Percentiles rank a stretch among this genome's conserved stretches.
Conservation (phyloP, 1,140 invertebrate species). For the Drosophila setifemur region DNA sequence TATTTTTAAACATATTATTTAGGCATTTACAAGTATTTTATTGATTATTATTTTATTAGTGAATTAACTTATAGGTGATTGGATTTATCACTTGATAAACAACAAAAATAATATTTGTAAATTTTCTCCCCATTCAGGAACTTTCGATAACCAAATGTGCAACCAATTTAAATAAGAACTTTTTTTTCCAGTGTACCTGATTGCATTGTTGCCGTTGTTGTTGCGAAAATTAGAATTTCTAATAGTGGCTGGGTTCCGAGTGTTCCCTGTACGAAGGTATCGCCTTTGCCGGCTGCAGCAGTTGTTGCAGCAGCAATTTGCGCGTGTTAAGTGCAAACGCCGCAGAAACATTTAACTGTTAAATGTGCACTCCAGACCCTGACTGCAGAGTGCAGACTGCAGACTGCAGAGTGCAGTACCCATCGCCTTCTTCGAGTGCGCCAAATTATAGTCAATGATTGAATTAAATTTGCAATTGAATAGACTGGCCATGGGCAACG, state of each 20-base stretch:
- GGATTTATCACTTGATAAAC: too few relatives aligned
- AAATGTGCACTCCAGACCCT: slow-evolving; percentile 36
- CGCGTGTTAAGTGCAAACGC: slow-evolving; percentile 77
- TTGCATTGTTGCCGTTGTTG: slow-evolving; percentile 46
- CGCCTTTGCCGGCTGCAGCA: slow-evolving; percentile 10
- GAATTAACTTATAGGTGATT: too few relatives aligned
- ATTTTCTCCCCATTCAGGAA: too few relatives aligned
- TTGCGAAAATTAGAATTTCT: slow-evolving; percentile 73
- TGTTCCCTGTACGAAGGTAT: too few relatives aligned
- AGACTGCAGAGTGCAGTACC: slow-evolving; percentile 8
- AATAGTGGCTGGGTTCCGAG: slow-evolving; percentile 62
- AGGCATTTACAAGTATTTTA: too few relatives aligned
- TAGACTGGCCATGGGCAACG: slow-evolving; percentile 42
- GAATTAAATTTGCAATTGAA: slow-evolving; percentile 81
- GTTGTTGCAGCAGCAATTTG: slow-evolving; percentile 72
- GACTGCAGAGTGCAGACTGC: background rate
- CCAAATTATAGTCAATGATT: slow-evolving; percentile 80
- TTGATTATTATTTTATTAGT: too few relatives aligned
- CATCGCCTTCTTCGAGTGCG: slow-evolving; percentile 41
- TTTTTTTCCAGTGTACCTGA: slow-evolving; percentile 32
- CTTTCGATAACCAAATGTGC: too few relatives aligned
- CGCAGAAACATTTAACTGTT: slow-evolving; percentile 75
- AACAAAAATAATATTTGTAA: too few relatives aligned
- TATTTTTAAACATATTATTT: too few relatives aligned
- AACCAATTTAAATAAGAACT: background rate